These are phyloP conservation scores for Drosophila aldrichi DNA, from an alignment of 2,888 invertebrate species.

Conservation along the genomic window DNA sequence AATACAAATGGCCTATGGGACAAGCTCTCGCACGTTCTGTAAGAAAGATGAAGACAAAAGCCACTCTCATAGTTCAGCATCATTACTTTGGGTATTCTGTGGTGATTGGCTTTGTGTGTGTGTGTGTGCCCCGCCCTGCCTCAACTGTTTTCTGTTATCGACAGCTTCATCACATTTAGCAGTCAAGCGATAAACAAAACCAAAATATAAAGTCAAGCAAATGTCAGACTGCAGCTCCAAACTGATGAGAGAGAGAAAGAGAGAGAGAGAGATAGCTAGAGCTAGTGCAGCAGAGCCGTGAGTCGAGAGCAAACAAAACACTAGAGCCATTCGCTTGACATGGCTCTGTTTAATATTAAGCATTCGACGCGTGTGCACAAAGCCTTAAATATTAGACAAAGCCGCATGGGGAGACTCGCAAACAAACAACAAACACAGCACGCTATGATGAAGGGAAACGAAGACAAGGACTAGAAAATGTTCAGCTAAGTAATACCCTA, in stretches of 20 bases:
- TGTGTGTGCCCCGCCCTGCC: conserved; percentile 4
- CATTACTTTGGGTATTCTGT: conserved; percentile 72
- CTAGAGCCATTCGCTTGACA: conserved; percentile 45
- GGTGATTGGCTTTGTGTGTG: conserved; percentile 67
- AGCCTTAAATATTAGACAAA: conserved; percentile 48
- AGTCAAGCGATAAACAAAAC: conserved; percentile 38
- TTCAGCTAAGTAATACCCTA: background rate
- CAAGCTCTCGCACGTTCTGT: conserved; percentile 3
- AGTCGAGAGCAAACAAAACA: conserved; percentile 59
- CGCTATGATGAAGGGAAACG: background rate
- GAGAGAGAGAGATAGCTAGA: background rate
- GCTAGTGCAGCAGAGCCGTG: conserved; percentile 30
- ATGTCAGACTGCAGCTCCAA: conserved; percentile 43
- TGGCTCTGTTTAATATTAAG: conserved; percentile 40
- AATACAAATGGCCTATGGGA: conserved; percentile 13
- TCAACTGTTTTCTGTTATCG: conserved; percentile 29
- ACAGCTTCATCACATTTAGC: conserved; percentile 32
- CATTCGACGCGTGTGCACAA: conserved; percentile 47
- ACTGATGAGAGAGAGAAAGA: background rate
- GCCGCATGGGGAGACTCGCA: conserved; percentile 19
- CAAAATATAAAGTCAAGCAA: conserved; percentile 33
- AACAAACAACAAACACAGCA: conserved; percentile 21
- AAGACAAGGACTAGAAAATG: background rate
- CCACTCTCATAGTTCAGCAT: conserved; percentile 66
- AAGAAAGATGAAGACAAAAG: conserved; percentile 44